Base-by-base conservation (phyloP, 92 coral and sea anemone species). In the Bergia puertoricense region DNA sequence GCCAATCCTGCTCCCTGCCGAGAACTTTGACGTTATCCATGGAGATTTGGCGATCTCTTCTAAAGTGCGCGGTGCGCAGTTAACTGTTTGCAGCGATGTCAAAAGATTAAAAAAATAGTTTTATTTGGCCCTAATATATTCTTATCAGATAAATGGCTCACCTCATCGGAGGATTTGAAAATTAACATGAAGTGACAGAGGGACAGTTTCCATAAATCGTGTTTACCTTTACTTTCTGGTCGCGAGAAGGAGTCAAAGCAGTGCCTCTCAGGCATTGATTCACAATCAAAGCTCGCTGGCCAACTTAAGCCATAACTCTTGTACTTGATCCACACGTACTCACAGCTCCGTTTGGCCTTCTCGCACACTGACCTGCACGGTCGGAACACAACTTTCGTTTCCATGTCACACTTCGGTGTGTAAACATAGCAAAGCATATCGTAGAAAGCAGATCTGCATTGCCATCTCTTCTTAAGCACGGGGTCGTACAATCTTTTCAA, bases 241-340 rank as follows among this genome's bases (percentile, higher is more conserved):
- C 44, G 20, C 0, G 87, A 84, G 30, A 30, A n/a, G 44, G 79
- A 23, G 44, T 38, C 78, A 20, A 84, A 30, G 13, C 87, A 84
- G 16, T 84, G 16, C 62, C 46, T 84, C 45, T 84, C 87, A 30
- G 87, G 87, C 87, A 84, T 8, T 10, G 87, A 69, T 50, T 84
- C 79, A 50, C 87, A 84, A 57, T 84, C 87, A 14, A 84, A 46
- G 66, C 67, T 84, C 9, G 87, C 78, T 6, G 87, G 87, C 87
- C 87, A 84, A 46, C 87, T 46, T 41, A 84, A 69, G 46, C 87
- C 87, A 71, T 84, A 71, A 13, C 74, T 84, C 79, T 36, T 84
- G 87, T 84, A 84, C 65, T 84, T 84, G n/a, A 69, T 10, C 87
- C 87, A 84, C 18, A 68, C 78, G 40, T 46, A 69, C 71, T 84